These are phyloP conservation scores for Lasioglossum morio DNA, from an alignment of 2,888 invertebrate genomes.

Conservation along the genomic window DNA sequence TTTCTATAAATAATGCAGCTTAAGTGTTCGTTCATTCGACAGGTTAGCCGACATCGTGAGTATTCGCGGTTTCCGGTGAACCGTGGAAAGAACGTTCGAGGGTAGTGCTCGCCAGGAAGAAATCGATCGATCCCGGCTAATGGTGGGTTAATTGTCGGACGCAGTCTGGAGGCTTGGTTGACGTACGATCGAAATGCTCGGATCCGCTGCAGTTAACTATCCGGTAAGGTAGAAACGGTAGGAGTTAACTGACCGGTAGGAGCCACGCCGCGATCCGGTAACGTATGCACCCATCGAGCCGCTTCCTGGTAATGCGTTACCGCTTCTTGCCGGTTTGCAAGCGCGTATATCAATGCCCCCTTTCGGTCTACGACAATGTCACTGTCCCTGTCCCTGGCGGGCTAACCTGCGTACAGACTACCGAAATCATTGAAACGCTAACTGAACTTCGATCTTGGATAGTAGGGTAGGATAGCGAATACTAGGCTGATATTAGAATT, in stretches of 20 bases:
- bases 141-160: constrained; percentile 56
- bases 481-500: background rate
- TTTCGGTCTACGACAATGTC: constrained; percentile 56
- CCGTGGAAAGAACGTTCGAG: background rate
- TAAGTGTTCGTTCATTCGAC: background rate
- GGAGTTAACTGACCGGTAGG: constrained; percentile 68
- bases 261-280: constrained; percentile 66
- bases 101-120: constrained; percentile 30
- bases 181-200: constrained; percentile 66
- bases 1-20: background rate
- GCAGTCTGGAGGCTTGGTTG: constrained; percentile 35
- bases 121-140: constrained; percentile 53
- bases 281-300: constrained; percentile 77
- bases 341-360: constrained; percentile 74
- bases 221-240: constrained; percentile 54
- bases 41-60: too few species aligned
- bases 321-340: constrained; percentile 69
- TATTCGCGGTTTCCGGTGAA: background rate
- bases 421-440: background rate
- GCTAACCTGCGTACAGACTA: background rate
- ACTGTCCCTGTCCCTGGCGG: constrained; percentile 12
- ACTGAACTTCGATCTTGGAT: background rate
- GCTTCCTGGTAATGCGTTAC: constrained; percentile 79
- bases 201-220: constrained; percentile 74
- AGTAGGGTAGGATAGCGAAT: background rate